A percentile compares a stretch with the other conserved stretches of the same genome.
phyloP scores from a whole-genome alignment of 2,888 invertebrate genomes.

The Apotomis turbidana region DNA sequence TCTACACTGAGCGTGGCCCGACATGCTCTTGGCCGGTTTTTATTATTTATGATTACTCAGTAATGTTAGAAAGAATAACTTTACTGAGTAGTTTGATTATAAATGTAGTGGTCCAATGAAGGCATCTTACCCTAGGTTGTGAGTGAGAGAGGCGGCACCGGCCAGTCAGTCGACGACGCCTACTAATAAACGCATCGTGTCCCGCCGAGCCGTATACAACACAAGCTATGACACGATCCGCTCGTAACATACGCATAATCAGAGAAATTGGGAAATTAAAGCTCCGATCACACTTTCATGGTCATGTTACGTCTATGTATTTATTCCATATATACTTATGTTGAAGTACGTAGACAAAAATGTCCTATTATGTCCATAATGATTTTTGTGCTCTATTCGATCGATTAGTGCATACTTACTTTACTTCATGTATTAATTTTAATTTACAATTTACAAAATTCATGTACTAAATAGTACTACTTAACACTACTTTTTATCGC shows the following conservation, averaged over 20 bases:
- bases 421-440: too few relatives aligned
- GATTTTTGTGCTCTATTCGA: not conserved
- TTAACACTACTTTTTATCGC: not conserved
- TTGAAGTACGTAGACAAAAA: not conserved
- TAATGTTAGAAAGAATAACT: too few relatives aligned
- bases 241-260: not conserved
- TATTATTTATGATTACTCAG: too few relatives aligned
- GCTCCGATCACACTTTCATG: not conserved
- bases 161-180: slow-evolving; percentile 26
- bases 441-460: too few relatives aligned
- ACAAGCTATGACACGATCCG: slow-evolving; percentile 11
- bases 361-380: not conserved
- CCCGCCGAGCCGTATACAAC: slow-evolving; percentile 17
- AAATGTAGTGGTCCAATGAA: too few relatives aligned
- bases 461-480: too few relatives aligned
- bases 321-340: not conserved
- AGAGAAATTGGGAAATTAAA: not conserved
- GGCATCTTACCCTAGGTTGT: slow-evolving; percentile 2
- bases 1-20: too few relatives aligned
- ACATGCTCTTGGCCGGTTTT: too few relatives aligned
- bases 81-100: not conserved
- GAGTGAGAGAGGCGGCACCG: slow-evolving; percentile 4
- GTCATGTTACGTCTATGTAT: not conserved
- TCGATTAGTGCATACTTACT: too few relatives aligned
- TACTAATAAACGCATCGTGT: slow-evolving; percentile 29